Evolutionary conservation across 2,797 vertebrate species (phyloP).

Genomic region (Lacerta viridis): DNA sequence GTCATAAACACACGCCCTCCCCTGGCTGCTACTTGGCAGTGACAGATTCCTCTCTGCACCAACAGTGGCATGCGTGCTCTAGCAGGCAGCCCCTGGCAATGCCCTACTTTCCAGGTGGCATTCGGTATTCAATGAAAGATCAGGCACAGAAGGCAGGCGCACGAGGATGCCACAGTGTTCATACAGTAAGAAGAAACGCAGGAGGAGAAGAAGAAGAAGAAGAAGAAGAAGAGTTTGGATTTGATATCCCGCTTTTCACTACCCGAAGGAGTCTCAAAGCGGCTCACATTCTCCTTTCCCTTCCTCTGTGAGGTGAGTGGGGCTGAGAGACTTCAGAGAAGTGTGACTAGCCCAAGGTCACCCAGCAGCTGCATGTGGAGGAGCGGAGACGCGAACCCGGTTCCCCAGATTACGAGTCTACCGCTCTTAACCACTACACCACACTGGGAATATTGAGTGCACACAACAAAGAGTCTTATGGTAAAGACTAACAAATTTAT

Average conservation of each 20-base stretch:
- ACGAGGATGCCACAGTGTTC: background rate
- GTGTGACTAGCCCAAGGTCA: too few species aligned
- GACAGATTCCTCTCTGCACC: background rate
- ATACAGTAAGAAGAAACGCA: background rate
- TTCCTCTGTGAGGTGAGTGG: too few species aligned
- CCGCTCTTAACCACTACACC: too few species aligned
- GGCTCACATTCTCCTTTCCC: too few species aligned
- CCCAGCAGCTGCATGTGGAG: too few species aligned
- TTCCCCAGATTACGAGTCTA: too few species aligned
- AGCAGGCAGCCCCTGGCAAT: conserved; percentile 22
- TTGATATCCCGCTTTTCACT: too few species aligned
- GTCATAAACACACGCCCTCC: conserved; percentile 6
- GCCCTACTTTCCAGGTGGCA: conserved; percentile 28
- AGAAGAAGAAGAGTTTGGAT: too few species aligned
- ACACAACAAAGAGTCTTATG: background rate
- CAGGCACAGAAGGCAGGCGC: background rate
- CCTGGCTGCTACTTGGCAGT: conserved; percentile 23
- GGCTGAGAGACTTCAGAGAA: too few species aligned
- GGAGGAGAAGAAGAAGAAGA: background rate
- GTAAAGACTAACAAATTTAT: background rate
- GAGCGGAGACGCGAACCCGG: too few species aligned
- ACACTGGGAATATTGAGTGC: too few species aligned
- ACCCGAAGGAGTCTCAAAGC: too few species aligned
- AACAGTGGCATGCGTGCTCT: background rate
- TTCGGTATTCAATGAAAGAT: conserved; percentile 12